Percentiles rank a stretch among this genome's conserved stretches.
Conservation (phyloP, 2,888 invertebrate species). For the Pandemis corylana region DNA sequence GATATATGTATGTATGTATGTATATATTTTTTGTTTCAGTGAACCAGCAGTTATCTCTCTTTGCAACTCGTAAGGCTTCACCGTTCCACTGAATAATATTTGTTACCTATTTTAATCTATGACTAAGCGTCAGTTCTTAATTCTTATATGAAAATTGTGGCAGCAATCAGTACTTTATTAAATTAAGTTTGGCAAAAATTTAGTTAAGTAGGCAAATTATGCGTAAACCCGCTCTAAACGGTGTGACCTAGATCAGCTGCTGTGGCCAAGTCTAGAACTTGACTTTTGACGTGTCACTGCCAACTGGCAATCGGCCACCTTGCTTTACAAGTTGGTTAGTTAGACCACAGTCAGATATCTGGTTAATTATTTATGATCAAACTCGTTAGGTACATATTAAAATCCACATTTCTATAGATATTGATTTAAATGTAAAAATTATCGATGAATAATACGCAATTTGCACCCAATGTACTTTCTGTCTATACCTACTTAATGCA, state of each 20-base stretch:
- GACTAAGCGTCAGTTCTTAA: conserved; percentile 28
- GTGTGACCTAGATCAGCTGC: conserved; percentile 47
- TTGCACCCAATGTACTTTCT: too few species aligned
- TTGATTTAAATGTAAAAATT: too few species aligned
- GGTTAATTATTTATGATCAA: conserved; percentile 11
- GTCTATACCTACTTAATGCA: too few species aligned
- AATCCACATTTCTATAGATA: too few species aligned
- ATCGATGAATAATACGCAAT: too few species aligned
- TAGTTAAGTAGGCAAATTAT: conserved; percentile 7
- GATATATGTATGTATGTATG: too few species aligned
- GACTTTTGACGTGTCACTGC: conserved; percentile 44
- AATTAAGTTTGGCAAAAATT: conserved; percentile 18
- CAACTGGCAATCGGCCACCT: conserved; percentile 34
- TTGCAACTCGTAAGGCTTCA: conserved; percentile 71
- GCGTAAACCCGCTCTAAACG: conserved; percentile 45
- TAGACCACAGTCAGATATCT: background rate
- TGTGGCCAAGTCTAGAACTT: conserved; percentile 39
- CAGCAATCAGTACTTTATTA: conserved; percentile 15
- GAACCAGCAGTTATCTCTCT: conserved; percentile 51
- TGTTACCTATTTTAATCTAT: conserved; percentile 35
- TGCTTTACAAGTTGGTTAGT: conserved; percentile 18
- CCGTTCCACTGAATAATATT: conserved; percentile 54
- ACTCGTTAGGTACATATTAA: conserved; percentile 17
- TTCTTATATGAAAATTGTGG: conserved; percentile 28
- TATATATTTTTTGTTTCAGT: background rate